These are phyloP conservation scores for Tylochromis polylepis DNA, from an alignment of 2,113 vertebrate genomes.

Conservation along the genomic window DNA sequence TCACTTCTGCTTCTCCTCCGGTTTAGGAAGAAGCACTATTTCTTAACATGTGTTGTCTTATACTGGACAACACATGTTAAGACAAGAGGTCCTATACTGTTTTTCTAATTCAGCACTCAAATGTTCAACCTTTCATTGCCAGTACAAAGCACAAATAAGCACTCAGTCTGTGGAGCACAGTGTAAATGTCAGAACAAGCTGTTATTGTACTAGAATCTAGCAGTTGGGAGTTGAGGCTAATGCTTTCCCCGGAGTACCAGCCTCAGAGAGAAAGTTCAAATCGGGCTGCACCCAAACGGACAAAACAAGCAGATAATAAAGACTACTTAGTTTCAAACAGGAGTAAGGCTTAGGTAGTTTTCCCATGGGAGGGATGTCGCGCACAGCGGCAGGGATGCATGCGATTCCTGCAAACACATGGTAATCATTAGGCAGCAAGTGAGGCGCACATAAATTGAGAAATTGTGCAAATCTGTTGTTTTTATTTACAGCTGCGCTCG, in stretches of 20 bases:
- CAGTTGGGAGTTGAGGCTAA: background rate
- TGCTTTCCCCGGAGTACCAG: conserved; percentile 22
- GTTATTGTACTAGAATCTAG: background rate
- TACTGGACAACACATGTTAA: background rate
- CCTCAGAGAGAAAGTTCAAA: conserved; percentile 6
- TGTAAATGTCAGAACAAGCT: background rate
- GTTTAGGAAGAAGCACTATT: background rate
- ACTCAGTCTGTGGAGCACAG: background rate
- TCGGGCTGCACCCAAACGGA: background rate
- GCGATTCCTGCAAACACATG: conserved; percentile 47
- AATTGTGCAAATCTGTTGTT: conserved; percentile 45
- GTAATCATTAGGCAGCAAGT: conserved; percentile 57
- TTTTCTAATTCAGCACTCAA: background rate
- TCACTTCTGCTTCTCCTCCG: background rate
- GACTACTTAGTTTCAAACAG: conserved; percentile 1
- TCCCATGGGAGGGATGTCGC: conserved; percentile 17
- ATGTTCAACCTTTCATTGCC: background rate
- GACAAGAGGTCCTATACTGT: background rate
- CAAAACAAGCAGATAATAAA: conserved; percentile 17
- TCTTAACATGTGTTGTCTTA: background rate
- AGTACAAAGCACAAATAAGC: background rate
- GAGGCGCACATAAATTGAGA: conserved; percentile 35
- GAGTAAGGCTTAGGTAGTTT: background rate
- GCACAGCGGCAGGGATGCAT: background rate
- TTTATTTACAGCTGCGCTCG: conserved; percentile 1